phyloP scores from a whole-genome alignment of 2,113 vertebrate genomes.

The Psammodynastes pulverulentus region DNA sequence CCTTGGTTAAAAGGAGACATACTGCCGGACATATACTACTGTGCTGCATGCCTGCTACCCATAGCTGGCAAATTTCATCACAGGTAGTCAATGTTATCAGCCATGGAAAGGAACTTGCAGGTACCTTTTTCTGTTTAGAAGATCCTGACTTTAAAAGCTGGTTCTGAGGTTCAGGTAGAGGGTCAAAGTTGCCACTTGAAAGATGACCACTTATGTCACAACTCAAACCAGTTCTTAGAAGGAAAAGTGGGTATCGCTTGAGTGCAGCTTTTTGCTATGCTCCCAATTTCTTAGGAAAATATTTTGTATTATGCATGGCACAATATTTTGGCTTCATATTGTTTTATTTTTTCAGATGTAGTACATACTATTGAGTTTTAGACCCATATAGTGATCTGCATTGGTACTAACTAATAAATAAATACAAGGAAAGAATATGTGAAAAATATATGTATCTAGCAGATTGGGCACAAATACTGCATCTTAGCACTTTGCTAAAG shows the following conservation, averaged over 20 bases:
- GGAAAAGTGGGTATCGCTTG: too few species aligned
- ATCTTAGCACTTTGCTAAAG: neutral
- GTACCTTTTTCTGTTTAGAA: neutral
- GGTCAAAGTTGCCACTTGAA: neutral
- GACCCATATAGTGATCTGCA: slow-evolving; percentile 33
- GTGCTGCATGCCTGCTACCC: neutral
- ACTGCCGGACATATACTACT: neutral
- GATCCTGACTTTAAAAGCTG: neutral
- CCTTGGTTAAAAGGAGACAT: neutral
- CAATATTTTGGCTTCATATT: slow-evolving; percentile 23
- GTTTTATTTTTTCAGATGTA: slow-evolving; percentile 36
- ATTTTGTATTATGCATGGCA: slow-evolving; percentile 20
- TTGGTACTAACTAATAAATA: slow-evolving; percentile 33
- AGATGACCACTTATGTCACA: neutral
- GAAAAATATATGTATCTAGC: slow-evolving; percentile 40
- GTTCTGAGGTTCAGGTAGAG: neutral
- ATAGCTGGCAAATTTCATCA: neutral
- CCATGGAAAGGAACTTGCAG: neutral
- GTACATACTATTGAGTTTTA: slow-evolving; percentile 35
- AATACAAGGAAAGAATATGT: slow-evolving; percentile 50
- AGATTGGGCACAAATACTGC: slow-evolving; percentile 50
- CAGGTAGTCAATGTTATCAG: neutral
- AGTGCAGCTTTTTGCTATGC: too few species aligned
- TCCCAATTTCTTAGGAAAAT: slow-evolving; percentile 36
- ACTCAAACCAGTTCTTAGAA: neutral